phyloP scores from a whole-genome alignment of 2,888 invertebrate genomes.

The Drosophila nr. medialis region DNA sequence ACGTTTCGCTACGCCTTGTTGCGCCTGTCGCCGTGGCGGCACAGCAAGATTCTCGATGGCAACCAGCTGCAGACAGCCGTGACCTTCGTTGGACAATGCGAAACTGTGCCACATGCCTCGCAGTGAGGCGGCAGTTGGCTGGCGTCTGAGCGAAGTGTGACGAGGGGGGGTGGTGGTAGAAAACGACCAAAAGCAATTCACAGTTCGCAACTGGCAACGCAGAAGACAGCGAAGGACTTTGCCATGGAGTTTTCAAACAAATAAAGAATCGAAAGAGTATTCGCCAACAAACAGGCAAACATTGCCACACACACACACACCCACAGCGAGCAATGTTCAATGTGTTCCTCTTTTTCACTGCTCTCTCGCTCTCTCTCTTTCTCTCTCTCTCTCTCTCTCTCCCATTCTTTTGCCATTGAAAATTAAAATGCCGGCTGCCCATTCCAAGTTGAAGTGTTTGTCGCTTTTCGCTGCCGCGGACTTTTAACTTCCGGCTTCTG shows the following conservation, averaged over 20 bases:
- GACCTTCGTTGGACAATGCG: conserved; percentile 58
- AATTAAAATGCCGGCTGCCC: conserved; percentile 65
- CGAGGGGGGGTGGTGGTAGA: neutral
- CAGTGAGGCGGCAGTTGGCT: too few relatives aligned
- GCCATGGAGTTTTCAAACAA: conserved; percentile 36
- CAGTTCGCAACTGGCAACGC: conserved; percentile 18
- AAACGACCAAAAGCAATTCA: neutral
- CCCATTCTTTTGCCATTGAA: conserved; percentile 20
- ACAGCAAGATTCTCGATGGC: conserved; percentile 31
- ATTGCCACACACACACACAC: conserved; percentile 21
- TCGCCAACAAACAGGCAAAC: conserved; percentile 31
- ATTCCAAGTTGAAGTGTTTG: conserved; percentile 59
- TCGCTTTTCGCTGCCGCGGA: conserved; percentile 48
- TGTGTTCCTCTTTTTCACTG: neutral
- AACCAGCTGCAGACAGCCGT: conserved; percentile 45
- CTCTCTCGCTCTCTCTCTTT: neutral
- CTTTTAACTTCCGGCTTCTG: conserved; percentile 75
- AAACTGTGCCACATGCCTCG: conserved; percentile 59
- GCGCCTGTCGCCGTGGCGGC: conserved; percentile 28
- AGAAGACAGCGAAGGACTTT: conserved; percentile 6
- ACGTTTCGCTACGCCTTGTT: conserved; percentile 42
- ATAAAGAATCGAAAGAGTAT: conserved; percentile 40
- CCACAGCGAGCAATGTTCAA: neutral
- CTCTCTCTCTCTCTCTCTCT: neutral
- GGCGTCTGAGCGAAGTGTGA: neutral